Conservation (phyloP, 2,113 vertebrate genomes). For the Caloenas nicobarica region DNA sequence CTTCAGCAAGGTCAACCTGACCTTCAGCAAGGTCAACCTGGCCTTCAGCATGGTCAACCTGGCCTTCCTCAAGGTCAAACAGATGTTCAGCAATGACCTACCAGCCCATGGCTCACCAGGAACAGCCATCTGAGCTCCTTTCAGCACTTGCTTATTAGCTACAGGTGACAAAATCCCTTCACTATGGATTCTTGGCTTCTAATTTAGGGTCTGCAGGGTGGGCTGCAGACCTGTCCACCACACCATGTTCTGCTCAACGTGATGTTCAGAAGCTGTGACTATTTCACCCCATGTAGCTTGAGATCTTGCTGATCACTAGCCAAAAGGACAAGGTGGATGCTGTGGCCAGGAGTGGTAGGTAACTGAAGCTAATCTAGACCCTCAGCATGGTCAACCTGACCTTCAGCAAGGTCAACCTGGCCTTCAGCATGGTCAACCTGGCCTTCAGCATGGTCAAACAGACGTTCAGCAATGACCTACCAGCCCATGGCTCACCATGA, state of each 20-base stretch:
- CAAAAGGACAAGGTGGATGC: not conserved
- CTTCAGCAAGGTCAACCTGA: not conserved
- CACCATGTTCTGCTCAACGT: rapidly evolving
- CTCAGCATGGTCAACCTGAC: not conserved
- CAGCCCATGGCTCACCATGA: no score
- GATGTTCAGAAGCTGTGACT: not conserved
- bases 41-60: no score
- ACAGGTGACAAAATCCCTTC: not conserved
- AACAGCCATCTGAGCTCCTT: rapidly evolving
- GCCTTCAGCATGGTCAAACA: not conserved
- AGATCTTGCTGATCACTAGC: not conserved
- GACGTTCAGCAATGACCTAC: not conserved
- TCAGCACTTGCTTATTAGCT: rapidly evolving
- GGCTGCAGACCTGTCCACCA: not conserved
- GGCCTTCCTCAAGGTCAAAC: no score
- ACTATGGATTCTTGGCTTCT: rapidly evolving
- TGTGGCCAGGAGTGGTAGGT: not conserved
- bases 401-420: no score
- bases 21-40: no score
- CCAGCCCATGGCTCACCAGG: not conserved
- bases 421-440: no score
- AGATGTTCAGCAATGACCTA: not conserved
- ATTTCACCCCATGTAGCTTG: rapidly evolving
- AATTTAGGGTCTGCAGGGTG: rapidly evolving
- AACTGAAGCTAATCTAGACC: not conserved